Conservation (phyloP, 2,113 vertebrate species). For the Sinocyclocheilus rhinocerous region DNA sequence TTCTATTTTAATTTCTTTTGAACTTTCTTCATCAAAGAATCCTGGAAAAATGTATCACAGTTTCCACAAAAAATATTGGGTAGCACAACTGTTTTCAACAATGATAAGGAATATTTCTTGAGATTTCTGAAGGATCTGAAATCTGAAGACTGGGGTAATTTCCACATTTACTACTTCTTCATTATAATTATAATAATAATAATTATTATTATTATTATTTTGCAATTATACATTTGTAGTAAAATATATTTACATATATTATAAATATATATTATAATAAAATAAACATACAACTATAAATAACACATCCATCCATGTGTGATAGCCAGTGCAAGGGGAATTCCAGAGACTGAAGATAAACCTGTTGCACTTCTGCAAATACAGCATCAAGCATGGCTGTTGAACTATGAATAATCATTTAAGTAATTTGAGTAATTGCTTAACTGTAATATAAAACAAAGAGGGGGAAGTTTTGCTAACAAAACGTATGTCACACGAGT, state of each 20-base stretch:
- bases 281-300: background rate
- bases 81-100: background rate
- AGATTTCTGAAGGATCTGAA: background rate
- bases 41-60: background rate
- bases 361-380: conserved; percentile 13
- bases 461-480: conserved; percentile 65
- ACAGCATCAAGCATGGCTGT: conserved; percentile 1
- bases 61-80: background rate
- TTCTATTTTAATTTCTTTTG: background rate
- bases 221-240: background rate
- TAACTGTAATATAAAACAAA: conserved; percentile 57
- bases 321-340: background rate
- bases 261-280: background rate
- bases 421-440: conserved; percentile 51
- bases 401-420: background rate
- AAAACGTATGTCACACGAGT: conserved; percentile 25
- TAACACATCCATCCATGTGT: background rate
- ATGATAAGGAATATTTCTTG: background rate
- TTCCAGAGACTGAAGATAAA: conserved; percentile 1
- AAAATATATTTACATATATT: background rate
- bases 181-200: no score
- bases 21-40: background rate
- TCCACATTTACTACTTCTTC: background rate
- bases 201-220: background rate
- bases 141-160: background rate